phyloP scores from a whole-genome alignment of 2,888 invertebrate genomes.

The Escarpia spicata region DNA sequence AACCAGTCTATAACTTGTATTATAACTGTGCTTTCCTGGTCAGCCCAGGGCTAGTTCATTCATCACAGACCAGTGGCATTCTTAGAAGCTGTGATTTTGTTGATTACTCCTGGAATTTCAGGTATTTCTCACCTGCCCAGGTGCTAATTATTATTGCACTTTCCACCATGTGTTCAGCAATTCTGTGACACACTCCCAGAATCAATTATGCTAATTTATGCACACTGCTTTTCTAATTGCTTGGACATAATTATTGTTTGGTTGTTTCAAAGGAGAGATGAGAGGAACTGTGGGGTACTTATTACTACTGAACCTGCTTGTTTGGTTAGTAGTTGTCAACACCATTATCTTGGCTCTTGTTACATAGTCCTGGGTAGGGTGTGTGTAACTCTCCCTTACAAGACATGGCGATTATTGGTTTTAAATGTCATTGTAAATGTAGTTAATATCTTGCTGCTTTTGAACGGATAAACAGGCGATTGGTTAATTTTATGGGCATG shows the following conservation, averaged over 20 bases:
- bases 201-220: slow-evolving; percentile 6
- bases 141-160: neutral
- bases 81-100: neutral
- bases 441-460: neutral
- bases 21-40: neutral
- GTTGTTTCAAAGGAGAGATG: neutral
- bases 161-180: neutral
- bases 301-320: neutral
- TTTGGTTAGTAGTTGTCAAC: neutral
- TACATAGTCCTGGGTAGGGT: neutral
- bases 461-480: neutral
- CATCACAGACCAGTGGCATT: neutral
- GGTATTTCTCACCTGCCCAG: slow-evolving; percentile 10
- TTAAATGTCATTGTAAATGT: neutral
- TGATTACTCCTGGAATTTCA: neutral
- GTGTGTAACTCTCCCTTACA: neutral
- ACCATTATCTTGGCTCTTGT: neutral
- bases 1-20: neutral
- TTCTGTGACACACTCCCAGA: slow-evolving; percentile 3
- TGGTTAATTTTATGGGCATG: neutral
- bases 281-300: neutral
- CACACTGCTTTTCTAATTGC: neutral
- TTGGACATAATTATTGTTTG: neutral
- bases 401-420: neutral
- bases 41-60: neutral